Evolutionary conservation across 1,140 invertebrate species (phyloP).

Genomic region (Zaprionus ornatus): DNA sequence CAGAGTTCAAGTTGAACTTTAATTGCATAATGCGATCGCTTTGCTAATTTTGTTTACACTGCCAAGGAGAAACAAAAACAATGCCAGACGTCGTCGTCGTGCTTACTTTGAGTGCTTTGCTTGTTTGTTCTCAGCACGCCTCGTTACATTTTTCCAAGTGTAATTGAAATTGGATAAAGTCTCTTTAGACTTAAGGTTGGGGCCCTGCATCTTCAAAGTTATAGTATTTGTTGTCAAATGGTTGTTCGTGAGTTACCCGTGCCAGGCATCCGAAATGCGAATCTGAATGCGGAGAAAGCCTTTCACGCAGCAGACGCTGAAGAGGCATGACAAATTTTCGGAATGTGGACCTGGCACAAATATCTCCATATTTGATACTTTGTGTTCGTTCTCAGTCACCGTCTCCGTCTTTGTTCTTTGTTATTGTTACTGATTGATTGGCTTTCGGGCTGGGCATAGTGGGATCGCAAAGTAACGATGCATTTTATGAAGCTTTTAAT

Average conservation of each 20-base stretch:
- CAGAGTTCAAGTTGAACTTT: constrained; percentile 73
- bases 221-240: constrained; percentile 10
- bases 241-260: constrained; percentile 25
- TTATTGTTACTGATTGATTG: constrained; percentile 48
- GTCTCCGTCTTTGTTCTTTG: constrained; percentile 8
- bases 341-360: constrained; percentile 50
- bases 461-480: constrained; percentile 21
- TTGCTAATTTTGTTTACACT: constrained; percentile 57
- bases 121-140: constrained; percentile 49
- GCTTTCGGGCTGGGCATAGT: background rate
- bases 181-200: background rate
- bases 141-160: constrained; percentile 48
- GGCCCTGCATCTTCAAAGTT: background rate
- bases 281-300: constrained; percentile 51
- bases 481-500: constrained; percentile 38
- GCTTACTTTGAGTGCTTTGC: constrained; percentile 10
- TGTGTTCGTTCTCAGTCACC: background rate
- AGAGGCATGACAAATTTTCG: constrained; percentile 29
- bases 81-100: constrained; percentile 10
- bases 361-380: constrained; percentile 6
- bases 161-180: constrained; percentile 59
- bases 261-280: constrained; percentile 28
- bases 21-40: constrained; percentile 70
- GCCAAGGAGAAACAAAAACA: constrained; percentile 20
- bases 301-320: background rate